A percentile compares a stretch with the other conserved stretches of the same genome.
Evolutionary conservation across 2,888 invertebrate genomes (phyloP).

Genomic region (Dynastes hyllus): DNA sequence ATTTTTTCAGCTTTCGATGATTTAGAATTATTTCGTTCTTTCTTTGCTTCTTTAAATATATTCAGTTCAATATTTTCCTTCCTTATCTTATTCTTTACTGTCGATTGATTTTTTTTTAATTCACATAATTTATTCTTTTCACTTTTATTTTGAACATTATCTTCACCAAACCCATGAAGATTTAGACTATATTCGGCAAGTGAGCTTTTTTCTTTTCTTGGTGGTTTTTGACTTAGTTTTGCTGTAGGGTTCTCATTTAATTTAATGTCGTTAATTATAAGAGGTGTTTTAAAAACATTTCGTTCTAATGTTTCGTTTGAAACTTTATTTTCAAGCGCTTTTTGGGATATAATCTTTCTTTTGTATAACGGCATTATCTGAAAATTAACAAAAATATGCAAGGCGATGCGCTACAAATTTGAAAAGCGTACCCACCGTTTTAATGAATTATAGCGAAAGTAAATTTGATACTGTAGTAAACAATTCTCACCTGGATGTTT

Average conservation of each 20-base stretch:
- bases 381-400: too few relatives aligned
- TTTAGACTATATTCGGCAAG: too few relatives aligned
- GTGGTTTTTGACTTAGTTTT: not conserved
- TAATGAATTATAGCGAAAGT: too few relatives aligned
- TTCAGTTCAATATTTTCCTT: not conserved
- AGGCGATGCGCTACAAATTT: not conserved
- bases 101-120: too few relatives aligned
- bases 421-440: too few relatives aligned
- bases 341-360: not conserved
- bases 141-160: too few relatives aligned
- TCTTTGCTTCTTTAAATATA: not conserved
- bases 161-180: too few relatives aligned
- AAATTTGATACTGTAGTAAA: too few relatives aligned
- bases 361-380: slow-evolving; percentile 25
- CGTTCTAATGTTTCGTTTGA: not conserved
- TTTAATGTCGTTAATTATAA: not conserved
- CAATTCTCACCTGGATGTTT: too few relatives aligned
- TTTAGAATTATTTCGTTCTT: not conserved
- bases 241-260: not conserved
- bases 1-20: not conserved
- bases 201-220: not conserved
- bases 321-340: not conserved
- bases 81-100: too few relatives aligned
- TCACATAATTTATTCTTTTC: too few relatives aligned
- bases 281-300: slow-evolving; percentile 13